Conservation (phyloP, 1,140 invertebrate genomes). For the silkworm (Bombyx mori) region DNA sequence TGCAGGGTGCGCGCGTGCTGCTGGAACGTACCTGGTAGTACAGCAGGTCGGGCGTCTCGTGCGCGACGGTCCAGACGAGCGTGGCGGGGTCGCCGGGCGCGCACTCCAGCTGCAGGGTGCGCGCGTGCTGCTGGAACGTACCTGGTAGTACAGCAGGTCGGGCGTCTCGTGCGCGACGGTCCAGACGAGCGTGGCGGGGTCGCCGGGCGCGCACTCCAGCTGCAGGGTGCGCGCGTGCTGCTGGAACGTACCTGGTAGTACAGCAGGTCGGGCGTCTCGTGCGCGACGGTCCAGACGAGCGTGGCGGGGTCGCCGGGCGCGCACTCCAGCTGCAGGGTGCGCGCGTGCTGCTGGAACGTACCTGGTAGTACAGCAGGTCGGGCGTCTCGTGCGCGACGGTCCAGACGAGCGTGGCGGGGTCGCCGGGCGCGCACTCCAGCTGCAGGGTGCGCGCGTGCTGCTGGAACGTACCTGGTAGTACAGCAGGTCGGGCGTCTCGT, state of each 20-base stretch:
- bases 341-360: slow-evolving; percentile 82
- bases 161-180: slow-evolving; percentile 86
- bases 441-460: slow-evolving; percentile 83
- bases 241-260: slow-evolving; percentile 90
- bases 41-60: slow-evolving; percentile 83
- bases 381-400: slow-evolving; percentile 86
- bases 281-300: slow-evolving; percentile 86
- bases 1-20: slow-evolving; percentile 83
- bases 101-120: slow-evolving; percentile 83
- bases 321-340: slow-evolving; percentile 83
- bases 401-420: slow-evolving; percentile 83
- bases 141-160: slow-evolving; percentile 90
- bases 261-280: slow-evolving; percentile 83
- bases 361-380: slow-evolving; percentile 90
- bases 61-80: slow-evolving; percentile 86
- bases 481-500: slow-evolving; percentile 83
- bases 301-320: slow-evolving; percentile 79
- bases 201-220: slow-evolving; percentile 81
- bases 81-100: slow-evolving; percentile 79
- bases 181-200: slow-evolving; percentile 83
- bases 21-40: slow-evolving; percentile 90
- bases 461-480: slow-evolving; percentile 90
- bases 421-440: slow-evolving; percentile 81
- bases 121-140: slow-evolving; percentile 82
- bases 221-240: slow-evolving; percentile 83